Conservation (phyloP, 1,140 invertebrate genomes). For the Yoshiicerus persimilis region DNA sequence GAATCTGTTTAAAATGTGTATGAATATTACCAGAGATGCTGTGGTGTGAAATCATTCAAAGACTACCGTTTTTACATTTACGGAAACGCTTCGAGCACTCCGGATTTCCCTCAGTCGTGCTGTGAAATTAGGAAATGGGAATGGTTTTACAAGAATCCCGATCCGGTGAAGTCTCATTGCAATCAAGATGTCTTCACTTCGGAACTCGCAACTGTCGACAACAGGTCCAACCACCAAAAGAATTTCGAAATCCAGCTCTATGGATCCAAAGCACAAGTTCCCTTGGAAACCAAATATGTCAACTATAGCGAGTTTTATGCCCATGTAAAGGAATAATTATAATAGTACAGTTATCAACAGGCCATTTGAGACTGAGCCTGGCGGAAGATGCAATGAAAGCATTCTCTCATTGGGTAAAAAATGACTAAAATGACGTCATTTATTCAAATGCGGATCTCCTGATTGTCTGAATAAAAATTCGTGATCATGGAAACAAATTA, state of each 20-base stretch:
- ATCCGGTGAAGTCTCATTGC: not conserved
- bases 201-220: not conserved
- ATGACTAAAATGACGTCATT: no score
- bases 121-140: not conserved
- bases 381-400: no score
- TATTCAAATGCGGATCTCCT: no score
- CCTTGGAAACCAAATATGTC: not conserved
- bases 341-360: no score
- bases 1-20: no score
- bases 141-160: not conserved
- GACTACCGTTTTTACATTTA: not conserved
- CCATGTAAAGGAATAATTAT: not conserved
- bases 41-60: not conserved
- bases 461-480: no score
- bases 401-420: no score
- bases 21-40: no score
- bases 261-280: not conserved
- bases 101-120: not conserved
- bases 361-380: no score
- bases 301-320: not conserved
- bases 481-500: no score
- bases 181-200: not conserved
- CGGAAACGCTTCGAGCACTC: not conserved
- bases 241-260: not conserved
- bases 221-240: not conserved